phyloP scores from a whole-genome alignment of 1,140 invertebrate species.

The Eupristina koningsbergeri region DNA sequence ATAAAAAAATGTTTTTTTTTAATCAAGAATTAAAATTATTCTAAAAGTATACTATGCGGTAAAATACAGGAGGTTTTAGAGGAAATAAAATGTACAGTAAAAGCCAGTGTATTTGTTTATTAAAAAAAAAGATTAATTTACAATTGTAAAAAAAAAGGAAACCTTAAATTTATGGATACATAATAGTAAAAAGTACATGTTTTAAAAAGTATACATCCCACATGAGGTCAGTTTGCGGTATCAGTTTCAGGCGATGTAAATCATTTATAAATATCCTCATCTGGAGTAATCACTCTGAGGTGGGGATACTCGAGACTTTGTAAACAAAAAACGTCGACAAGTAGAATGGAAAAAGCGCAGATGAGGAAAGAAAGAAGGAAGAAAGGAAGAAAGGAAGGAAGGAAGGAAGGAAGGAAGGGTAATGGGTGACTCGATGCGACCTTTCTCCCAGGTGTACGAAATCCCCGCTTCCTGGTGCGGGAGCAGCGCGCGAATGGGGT shows the following conservation, averaged over 20 bases:
- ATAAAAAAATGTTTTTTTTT: no score
- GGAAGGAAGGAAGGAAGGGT: neutral
- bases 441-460: neutral
- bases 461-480: neutral
- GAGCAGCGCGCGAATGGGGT: neutral
- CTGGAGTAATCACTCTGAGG: neutral
- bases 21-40: no score
- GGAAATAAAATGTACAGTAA: no score
- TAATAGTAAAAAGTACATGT: neutral
- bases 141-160: neutral
- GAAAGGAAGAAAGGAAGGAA: neutral
- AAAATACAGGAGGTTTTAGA: no score
- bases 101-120: no score
- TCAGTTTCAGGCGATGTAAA: conserved; percentile 38
- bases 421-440: neutral
- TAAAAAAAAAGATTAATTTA: neutral
- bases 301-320: neutral
- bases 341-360: neutral
- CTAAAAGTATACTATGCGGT: no score
- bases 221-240: neutral
- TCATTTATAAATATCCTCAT: conserved; percentile 42
- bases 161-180: neutral
- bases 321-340: conserved; percentile 27
- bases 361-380: neutral
- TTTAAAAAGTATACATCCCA: neutral